Evolutionary conservation across 2,797 vertebrate species (phyloP), one percentile per base, ranked within the genome.

Genomic region (Phoxinus dragarum): DNA sequence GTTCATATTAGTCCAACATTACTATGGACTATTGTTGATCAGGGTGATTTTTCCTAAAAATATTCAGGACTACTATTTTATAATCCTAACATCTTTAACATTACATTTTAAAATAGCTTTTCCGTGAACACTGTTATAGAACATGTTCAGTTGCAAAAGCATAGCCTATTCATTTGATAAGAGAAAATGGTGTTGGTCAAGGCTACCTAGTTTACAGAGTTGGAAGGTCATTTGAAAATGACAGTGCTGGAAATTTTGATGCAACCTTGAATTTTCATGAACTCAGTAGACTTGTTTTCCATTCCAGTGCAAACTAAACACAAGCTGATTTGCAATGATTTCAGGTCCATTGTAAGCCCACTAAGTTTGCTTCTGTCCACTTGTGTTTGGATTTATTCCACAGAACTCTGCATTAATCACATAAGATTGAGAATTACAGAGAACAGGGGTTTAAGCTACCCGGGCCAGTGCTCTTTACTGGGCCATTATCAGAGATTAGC

Each of bases 351-450:
- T 81, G 27, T 82, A 77, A 73, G 67, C 27, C 31, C 52, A 69
- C 72, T 77, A 69, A 80, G 66, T 84, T 77, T 66, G 71, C 85
- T 92, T 92, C 89, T 90, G 94, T 95, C 87, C 78, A 67, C 42
- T 74, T 76, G 21, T 54, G 21, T 87, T 61, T 56, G 27, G 14
- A 36, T 34, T 82, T 42, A 34, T 61, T 84, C 34, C 77, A 56
- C 49, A 77, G 78, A 56, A 78, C 90, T 90, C 88, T 79, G 61
- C 75, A 49, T 80, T 88, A 86, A 86, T 88, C 80, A 86, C 84
- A 75, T 69, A 84, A 88, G 80, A 83, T 73, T 83, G 80, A 86
- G 74, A 64, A 76, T 87, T 82, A 84, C 64, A 82, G 44, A 66
- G 56, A 69, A 72, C 21, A 49, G 42, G 17, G 87, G 17, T 80